Conservation (phyloP, 2,113 vertebrate species). For the Myiozetetes cayanensis region DNA sequence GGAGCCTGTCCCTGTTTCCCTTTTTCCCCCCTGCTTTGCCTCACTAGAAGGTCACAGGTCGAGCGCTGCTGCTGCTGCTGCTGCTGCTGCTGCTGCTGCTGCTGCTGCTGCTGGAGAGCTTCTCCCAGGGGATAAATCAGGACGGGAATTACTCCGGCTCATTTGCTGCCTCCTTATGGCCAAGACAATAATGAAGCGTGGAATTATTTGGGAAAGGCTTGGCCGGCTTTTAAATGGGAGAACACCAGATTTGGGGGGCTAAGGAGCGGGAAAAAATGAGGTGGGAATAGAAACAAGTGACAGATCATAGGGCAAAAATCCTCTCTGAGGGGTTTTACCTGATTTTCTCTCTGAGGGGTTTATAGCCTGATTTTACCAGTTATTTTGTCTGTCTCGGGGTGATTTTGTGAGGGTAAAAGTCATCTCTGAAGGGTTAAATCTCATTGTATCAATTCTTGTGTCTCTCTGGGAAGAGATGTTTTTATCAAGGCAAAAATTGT, state of each 20-base stretch:
- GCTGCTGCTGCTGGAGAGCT: neutral
- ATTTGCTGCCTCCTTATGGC: too few species aligned
- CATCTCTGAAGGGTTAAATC: neutral
- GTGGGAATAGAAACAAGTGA: neutral
- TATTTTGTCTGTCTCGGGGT: neutral
- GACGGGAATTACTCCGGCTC: neutral
- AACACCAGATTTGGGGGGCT: accelerated
- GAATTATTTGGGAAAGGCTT: neutral
- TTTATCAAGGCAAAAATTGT: too few species aligned
- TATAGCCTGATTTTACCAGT: neutral
- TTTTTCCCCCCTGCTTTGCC: neutral
- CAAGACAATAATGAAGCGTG: neutral
- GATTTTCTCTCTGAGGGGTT: neutral
- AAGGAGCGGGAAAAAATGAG: neutral
- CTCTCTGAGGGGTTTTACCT: neutral
- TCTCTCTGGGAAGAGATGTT: neutral
- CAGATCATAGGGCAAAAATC: neutral
- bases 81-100: neutral
- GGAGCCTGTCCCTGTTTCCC: neutral
- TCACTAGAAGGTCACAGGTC: neutral
- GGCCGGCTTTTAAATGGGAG: neutral
- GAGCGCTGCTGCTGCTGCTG: neutral
- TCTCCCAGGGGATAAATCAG: neutral
- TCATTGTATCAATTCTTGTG: neutral
- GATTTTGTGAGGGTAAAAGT: neutral